A percentile compares a stretch with the other conserved stretches of the same genome.
These are phyloP conservation scores for Myotis daubentonii DNA, from an alignment of 2,797 vertebrate genomes.

Conservation along the genomic window DNA sequence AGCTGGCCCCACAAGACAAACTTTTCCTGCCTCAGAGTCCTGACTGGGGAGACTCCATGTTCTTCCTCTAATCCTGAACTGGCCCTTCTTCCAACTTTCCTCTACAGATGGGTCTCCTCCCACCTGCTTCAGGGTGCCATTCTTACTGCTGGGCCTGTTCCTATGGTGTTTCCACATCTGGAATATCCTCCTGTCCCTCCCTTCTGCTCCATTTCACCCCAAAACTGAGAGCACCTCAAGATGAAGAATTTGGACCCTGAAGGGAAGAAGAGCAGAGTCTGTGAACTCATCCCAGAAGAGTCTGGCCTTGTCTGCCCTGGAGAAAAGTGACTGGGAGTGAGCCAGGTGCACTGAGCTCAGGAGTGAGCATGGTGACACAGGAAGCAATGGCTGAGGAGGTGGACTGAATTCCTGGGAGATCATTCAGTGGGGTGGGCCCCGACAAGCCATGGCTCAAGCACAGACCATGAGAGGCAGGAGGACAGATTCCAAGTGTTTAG, in stretches of 20 bases:
- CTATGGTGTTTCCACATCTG: not conserved
- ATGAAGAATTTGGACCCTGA: not conserved
- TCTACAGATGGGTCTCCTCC: not conserved
- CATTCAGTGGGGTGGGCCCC: accelerated
- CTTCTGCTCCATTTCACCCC: not conserved
- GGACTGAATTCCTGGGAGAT: not conserved
- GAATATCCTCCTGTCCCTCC: not conserved
- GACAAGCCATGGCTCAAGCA: not conserved
- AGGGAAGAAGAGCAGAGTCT: not conserved
- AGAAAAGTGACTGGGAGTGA: not conserved
- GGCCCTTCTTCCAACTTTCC: not conserved
- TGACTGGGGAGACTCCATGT: not conserved
- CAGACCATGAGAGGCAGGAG: no score
- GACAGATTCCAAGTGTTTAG: accelerated
- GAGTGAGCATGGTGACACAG: accelerated
- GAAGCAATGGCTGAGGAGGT: accelerated
- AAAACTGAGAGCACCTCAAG: not conserved
- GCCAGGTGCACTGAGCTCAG: accelerated
- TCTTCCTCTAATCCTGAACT: not conserved
- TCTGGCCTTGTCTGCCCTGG: not conserved
- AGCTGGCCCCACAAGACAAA: not conserved
- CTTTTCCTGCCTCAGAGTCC: not conserved
- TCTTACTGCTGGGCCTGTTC: not conserved
- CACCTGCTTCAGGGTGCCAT: not conserved
- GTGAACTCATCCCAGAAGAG: no score